phyloP scores from a whole-genome alignment of 2,113 vertebrate genomes.

The Alligator sinensis region DNA sequence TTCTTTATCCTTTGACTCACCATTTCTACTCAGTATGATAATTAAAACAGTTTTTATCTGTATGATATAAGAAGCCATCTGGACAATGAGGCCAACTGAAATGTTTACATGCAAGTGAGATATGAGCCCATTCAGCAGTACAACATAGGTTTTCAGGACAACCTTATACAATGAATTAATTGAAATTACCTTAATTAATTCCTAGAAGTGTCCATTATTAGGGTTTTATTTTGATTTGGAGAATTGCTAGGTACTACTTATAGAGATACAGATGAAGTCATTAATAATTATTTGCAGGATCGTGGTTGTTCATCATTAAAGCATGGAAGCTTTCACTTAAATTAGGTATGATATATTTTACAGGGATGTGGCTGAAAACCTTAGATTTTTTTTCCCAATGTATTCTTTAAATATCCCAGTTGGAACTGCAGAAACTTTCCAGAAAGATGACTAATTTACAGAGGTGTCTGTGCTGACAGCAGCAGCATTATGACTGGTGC shows the following conservation, averaged over 20 bases:
- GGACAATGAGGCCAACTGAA: constrained; percentile 41
- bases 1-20: constrained; percentile 21
- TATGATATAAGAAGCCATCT: constrained; percentile 4
- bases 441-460: constrained; percentile 27
- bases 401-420: constrained; percentile 17
- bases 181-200: background rate
- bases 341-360: constrained; percentile 17
- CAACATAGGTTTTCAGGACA: background rate
- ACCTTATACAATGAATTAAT: background rate
- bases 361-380: background rate
- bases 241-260: constrained; percentile 16
- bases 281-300: constrained; percentile 12
- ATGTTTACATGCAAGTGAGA: constrained; percentile 34
- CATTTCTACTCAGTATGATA: constrained; percentile 35
- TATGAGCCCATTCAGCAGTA: background rate
- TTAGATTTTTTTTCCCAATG: constrained; percentile 34
- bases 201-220: background rate
- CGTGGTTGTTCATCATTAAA: background rate
- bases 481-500: constrained; percentile 18
- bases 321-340: background rate
- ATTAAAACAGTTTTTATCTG: constrained; percentile 53
- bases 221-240: constrained; percentile 9
- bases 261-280: background rate
- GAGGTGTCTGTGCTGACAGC: constrained; percentile 24
- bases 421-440: constrained; percentile 15